Evolutionary conservation across 2,797 vertebrate genomes (phyloP).

Genomic region (Ctenosaura bakeri): DNA sequence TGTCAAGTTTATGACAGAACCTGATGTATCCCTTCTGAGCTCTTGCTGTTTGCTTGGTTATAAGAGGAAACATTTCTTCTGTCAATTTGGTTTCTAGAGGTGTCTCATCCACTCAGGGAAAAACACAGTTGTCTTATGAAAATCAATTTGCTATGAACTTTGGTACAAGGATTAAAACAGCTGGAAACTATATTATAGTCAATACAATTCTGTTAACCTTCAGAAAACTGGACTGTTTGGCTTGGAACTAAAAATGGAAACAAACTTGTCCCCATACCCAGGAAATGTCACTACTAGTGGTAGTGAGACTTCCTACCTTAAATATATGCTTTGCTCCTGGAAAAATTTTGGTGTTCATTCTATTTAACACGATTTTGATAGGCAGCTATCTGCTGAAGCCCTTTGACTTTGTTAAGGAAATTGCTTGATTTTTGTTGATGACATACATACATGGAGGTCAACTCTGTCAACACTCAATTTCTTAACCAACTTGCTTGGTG

Average conservation of each 20-base stretch:
- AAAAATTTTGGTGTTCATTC: rapidly evolving
- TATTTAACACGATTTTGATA: not conserved
- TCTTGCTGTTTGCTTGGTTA: slow-evolving; percentile 14
- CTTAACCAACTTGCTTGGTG: not conserved
- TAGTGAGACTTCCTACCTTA: too few relatives aligned
- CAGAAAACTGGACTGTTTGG: not conserved
- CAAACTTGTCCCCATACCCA: not conserved
- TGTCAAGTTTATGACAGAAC: slow-evolving; percentile 35
- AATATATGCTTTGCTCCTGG: not conserved
- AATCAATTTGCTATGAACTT: slow-evolving; percentile 19
- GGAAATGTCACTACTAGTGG: not conserved
- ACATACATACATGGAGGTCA: not conserved
- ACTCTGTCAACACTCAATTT: not conserved
- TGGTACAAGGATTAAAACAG: slow-evolving; percentile 39
- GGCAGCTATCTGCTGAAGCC: not conserved
- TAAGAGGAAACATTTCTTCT: slow-evolving; percentile 42
- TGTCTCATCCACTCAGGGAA: not conserved
- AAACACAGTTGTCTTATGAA: slow-evolving; percentile 33
- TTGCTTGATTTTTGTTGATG: not conserved
- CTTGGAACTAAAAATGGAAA: not conserved
- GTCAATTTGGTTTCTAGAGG: not conserved
- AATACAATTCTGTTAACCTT: not conserved
- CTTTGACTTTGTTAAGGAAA: rapidly evolving
- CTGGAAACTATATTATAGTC: not conserved
- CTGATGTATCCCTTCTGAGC: slow-evolving; percentile 14